These are phyloP conservation scores for Bursaphelenchus mucronatus DNA, from an alignment of 1,140 invertebrate genomes.

Conservation along the genomic window DNA sequence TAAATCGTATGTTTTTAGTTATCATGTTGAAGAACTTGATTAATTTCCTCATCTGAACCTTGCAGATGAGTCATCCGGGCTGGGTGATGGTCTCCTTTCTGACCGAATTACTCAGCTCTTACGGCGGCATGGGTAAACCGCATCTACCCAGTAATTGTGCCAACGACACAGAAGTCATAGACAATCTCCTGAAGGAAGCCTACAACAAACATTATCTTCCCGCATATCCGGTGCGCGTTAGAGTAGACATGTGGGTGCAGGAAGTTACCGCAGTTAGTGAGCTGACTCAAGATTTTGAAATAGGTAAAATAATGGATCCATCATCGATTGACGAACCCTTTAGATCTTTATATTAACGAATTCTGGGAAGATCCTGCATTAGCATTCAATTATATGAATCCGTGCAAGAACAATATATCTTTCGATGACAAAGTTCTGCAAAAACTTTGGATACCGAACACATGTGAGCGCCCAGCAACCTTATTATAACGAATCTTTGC, in stretches of 20 bases:
- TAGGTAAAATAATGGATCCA: slow-evolving; percentile 34
- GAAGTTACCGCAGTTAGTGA: slow-evolving; percentile 59
- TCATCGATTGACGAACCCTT: slow-evolving; percentile 29
- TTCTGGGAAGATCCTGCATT: slow-evolving; percentile 60
- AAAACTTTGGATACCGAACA: slow-evolving; percentile 56
- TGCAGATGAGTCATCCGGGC: slow-evolving; percentile 53
- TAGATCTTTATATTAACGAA: slow-evolving; percentile 60
- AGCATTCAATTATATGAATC: slow-evolving; percentile 58
- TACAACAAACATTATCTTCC: slow-evolving; percentile 60
- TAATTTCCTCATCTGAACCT: too few species aligned
- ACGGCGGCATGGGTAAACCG: slow-evolving; percentile 48
- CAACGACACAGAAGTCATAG: slow-evolving; percentile 59
- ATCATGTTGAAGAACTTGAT: too few species aligned
- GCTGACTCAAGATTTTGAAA: slow-evolving; percentile 60
- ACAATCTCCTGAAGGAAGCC: slow-evolving; percentile 53
- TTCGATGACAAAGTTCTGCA: slow-evolving; percentile 59
- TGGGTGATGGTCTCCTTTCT: slow-evolving; percentile 61
- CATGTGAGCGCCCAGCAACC: slow-evolving; percentile 21
- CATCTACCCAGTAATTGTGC: slow-evolving; percentile 40
- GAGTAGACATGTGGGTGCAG: slow-evolving; percentile 61
- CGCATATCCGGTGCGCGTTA: slow-evolving; percentile 56
- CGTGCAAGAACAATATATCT: slow-evolving; percentile 58
- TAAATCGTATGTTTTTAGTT: too few species aligned
- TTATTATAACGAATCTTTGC: background rate
- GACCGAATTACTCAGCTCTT: slow-evolving; percentile 54